Percentiles rank a stretch among this genome's conserved stretches.
Evolutionary conservation across 92 coral and sea anemone species (phyloP).

Genomic region (Paramuricea clavata): DNA sequence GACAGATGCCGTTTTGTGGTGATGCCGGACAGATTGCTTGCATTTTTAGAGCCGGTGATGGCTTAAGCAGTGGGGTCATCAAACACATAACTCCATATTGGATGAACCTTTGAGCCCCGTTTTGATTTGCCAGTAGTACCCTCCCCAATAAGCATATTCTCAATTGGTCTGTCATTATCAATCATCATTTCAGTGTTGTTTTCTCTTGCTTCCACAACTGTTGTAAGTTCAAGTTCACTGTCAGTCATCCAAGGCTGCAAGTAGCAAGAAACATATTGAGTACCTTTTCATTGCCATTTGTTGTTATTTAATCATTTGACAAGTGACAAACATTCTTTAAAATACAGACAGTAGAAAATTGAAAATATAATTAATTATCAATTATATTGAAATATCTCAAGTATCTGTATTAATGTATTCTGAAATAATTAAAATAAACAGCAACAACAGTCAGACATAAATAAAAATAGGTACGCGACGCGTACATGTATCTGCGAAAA

Average conservation of each 20-base stretch:
- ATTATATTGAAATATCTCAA: not conserved
- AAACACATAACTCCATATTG: constrained; percentile 21
- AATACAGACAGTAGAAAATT: not conserved
- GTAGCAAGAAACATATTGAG: constrained; percentile 16
- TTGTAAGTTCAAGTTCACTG: not conserved
- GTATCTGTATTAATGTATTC: too few species aligned
- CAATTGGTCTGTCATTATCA: constrained; percentile 4
- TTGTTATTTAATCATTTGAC: not conserved
- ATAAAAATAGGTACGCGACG: too few species aligned
- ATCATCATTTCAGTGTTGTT: constrained; percentile 2
- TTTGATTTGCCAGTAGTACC: not conserved
- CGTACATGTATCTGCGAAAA: too few species aligned
- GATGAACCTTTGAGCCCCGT: not conserved
- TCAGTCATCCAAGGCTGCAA: constrained; percentile 21
- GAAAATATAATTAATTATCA: not conserved
- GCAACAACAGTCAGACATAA: not conserved
- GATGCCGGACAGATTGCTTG: not conserved
- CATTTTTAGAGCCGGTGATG: constrained; percentile 4
- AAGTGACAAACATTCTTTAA: not conserved
- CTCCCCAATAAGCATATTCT: constrained; percentile 11
- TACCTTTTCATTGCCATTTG: not conserved
- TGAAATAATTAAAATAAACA: not conserved
- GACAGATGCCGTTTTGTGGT: constrained; percentile 22
- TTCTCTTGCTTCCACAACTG: constrained; percentile 17
- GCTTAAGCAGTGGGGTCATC: constrained; percentile 8